Evolutionary conservation across 2,888 invertebrate genomes (phyloP).

Genomic region (Ophonus ardosiacus): DNA sequence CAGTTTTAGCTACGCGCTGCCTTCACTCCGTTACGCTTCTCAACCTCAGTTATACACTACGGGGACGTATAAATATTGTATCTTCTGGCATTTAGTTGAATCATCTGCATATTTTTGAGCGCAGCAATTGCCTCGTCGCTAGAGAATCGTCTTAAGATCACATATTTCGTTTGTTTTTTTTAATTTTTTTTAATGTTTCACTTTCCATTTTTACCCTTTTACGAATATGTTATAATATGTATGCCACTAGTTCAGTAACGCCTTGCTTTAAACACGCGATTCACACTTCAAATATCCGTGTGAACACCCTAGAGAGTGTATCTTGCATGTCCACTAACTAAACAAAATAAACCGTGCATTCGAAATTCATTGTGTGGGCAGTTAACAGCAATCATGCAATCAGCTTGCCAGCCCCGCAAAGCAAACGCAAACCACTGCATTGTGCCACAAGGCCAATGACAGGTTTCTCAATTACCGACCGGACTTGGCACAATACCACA

Average conservation of each 20-base stretch:
- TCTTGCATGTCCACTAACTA: not conserved
- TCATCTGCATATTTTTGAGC: too few relatives aligned
- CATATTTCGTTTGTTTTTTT: too few relatives aligned
- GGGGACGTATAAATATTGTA: too few relatives aligned
- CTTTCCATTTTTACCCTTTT: too few relatives aligned
- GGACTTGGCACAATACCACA: conserved; percentile 24
- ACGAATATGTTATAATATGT: too few relatives aligned
- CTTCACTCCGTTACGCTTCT: too few relatives aligned
- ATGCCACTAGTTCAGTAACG: not conserved
- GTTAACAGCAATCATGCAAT: conserved; percentile 50
- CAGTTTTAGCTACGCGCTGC: too few relatives aligned
- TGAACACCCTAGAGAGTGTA: not conserved
- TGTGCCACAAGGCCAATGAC: conserved; percentile 60
- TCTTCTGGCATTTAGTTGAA: too few relatives aligned
- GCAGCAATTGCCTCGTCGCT: too few relatives aligned
- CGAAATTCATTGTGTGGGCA: conserved; percentile 49
- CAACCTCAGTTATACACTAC: too few relatives aligned
- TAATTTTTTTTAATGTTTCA: too few relatives aligned
- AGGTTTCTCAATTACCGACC: conserved; percentile 55
- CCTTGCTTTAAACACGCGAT: not conserved
- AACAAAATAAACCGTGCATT: conserved; percentile 26
- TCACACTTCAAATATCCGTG: not conserved
- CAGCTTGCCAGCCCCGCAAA: conserved; percentile 3
- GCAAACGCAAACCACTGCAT: conserved; percentile 48
- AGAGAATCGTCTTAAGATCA: too few relatives aligned